Evolutionary conservation across 2,888 invertebrate genomes (phyloP), one percentile per base, ranked within the genome.

Genomic region (Aelia acuminata): DNA sequence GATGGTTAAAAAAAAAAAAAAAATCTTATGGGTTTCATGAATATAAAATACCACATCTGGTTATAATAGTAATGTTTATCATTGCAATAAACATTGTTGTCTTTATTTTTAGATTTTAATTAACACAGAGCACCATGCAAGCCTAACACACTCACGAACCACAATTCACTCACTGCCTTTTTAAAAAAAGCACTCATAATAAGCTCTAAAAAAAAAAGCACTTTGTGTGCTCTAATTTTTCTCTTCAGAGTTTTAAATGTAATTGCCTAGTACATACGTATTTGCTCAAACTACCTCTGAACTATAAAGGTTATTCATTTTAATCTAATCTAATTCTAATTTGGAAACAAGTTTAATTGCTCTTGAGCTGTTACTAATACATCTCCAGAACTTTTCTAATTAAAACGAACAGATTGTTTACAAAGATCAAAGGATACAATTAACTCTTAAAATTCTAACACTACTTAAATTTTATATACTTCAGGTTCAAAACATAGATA

Each of bases 111-210:
- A 70, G 15, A 35, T 70, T 70, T 18, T 70, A 70, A 70, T 70
- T 70, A 70, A 70, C 63, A 35, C 63, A 70, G 18, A 31, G 63
- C 63, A 70, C 63, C 4, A 35, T 70, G 63, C 63, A 70, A 70
- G 63, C 63, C 63, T 70, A 70, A 70, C 31, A 70, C 63, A 70
- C 35, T 35, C 18, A 70, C 35, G n/a, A 35, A 18, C 35, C 63
- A 70, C 63, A 35, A 70, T 20, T 57, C 57, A 57, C 26, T 70
- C 63, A 70, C 63, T 35, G 63, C 63, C 4, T 31, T 70, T 5
- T 35, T 63, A 70, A 35, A 18, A 35, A 18, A 70, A 0, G 63
- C 63, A 70, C 63, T 70, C 35, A 70, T 70, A 5, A 70, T 26
- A 35, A 35, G n/a, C n/a, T n/a, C n/a, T n/a, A n/a, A n/a, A n/a